Evolutionary conservation across 2,888 invertebrate species (phyloP), one percentile per base, ranked within the genome.

Genomic region (Hoplodrina blanda): DNA sequence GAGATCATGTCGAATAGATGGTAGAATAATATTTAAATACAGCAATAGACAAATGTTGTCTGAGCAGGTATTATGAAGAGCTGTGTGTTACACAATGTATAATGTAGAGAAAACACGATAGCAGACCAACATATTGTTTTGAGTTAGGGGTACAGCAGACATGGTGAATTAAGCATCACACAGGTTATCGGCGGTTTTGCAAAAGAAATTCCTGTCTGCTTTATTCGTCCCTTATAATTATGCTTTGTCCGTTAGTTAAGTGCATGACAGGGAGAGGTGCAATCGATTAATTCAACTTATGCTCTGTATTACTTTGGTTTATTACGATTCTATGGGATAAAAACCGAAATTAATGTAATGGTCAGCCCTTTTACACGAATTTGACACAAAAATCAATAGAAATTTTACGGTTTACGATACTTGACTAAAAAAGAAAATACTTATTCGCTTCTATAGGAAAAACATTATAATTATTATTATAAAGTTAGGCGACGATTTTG

Each of bases 21-120:
- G n/a, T 54, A 67, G 46, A 73, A 49, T 73, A 33, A 73, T 62
- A 67, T 41, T 57, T 67, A 49, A 67, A 53, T 25, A 33, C 20
- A 63, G 63, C 52, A 57, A 20, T 64, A 19, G 50, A 55, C 19
- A 65, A n/a, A n/a, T 15, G 73, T 54, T 54, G 53, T 46, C 46
- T 63, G 49, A 56, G 41, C 13, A 56, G 49, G 49, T 65, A 52
- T 63, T 67, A 41, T 49, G 37, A 56, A 52, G 10, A 17, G 13
- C 20, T 49, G 60, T 69, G 30, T 56, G 46, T 53, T 53, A 56
- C 55, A 62, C 10, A 3, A 15, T 66, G n/a, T 44, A 11, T 50
- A 33, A 33, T 25, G 33, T 33, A 60, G 17, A 59, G 53, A 15
- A 33, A 41, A 60, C 15, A 49, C 20, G 19, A 33, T 33, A 60